These are phyloP conservation scores for Gnathonemus echidnorhynchus DNA, from an alignment of 2,113 vertebrate species.

Conservation along the genomic window DNA sequence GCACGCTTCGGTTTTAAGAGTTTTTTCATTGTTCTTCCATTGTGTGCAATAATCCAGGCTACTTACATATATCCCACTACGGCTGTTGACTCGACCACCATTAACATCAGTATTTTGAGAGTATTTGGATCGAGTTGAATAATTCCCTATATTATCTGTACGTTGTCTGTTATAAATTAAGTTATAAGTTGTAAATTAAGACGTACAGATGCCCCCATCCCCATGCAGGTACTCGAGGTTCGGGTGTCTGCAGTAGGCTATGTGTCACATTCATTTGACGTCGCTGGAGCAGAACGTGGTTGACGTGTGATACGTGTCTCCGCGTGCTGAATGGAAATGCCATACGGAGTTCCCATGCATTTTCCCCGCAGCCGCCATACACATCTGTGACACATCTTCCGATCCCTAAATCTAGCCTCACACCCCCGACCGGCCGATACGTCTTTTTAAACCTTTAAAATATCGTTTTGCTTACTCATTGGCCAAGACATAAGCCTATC, in stretches of 20 bases:
- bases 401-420: not conserved
- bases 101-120: not conserved
- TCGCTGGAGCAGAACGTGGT: not conserved
- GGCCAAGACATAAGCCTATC: not conserved
- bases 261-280: not conserved
- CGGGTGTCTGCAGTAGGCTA: not conserved
- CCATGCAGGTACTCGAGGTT: not conserved
- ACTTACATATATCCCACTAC: not conserved
- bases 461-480: not conserved
- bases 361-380: too few species aligned
- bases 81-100: not conserved
- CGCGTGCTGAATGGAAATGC: not conserved
- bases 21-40: not conserved
- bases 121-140: not conserved
- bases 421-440: not conserved
- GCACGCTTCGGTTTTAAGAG: not conserved
- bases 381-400: not conserved
- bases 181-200: not conserved
- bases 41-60: not conserved
- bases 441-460: not conserved
- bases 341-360: not conserved
- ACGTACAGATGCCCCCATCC: not conserved
- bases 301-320: conserved; percentile 13
- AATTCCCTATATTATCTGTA: not conserved
- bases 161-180: not conserved